Evolutionary conservation across 2,888 invertebrate genomes (phyloP).

Genomic region (Epirrhoe alternata): DNA sequence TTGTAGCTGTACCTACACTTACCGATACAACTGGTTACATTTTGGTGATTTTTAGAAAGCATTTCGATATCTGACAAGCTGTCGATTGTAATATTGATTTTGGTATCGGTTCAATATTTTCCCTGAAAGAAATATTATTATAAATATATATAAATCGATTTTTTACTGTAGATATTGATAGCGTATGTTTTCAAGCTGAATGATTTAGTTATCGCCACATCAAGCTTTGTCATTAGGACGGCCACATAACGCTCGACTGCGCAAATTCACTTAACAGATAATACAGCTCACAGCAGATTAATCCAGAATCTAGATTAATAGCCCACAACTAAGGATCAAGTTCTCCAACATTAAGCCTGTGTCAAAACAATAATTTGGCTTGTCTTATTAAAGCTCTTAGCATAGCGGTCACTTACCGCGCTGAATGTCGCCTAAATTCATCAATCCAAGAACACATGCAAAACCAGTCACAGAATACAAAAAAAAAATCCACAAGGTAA

Average conservation of each 20-base stretch:
- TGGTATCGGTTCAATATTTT: background rate
- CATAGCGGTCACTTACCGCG: background rate
- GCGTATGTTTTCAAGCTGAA: background rate
- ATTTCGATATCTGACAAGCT: background rate
- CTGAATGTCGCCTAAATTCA: background rate
- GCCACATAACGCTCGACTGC: conserved; percentile 10
- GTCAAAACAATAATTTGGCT: background rate
- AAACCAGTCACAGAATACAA: background rate
- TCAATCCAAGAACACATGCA: background rate
- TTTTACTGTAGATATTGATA: background rate
- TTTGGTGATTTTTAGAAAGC: background rate
- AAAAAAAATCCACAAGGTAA: background rate
- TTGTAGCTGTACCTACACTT: background rate
- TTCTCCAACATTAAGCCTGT: background rate
- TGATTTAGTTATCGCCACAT: background rate
- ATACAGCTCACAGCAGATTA: conserved; percentile 15
- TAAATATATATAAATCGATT: too few species aligned
- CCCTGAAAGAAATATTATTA: background rate
- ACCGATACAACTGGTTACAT: background rate
- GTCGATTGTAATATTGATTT: background rate
- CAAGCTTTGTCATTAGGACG: conserved; percentile 5
- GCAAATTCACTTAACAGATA: conserved; percentile 10
- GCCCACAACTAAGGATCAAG: background rate
- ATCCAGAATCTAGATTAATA: conserved; percentile 22
- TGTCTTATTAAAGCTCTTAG: background rate